Conservation (phyloP, 2,888 invertebrate genomes). For the Mimas tiliae region DNA sequence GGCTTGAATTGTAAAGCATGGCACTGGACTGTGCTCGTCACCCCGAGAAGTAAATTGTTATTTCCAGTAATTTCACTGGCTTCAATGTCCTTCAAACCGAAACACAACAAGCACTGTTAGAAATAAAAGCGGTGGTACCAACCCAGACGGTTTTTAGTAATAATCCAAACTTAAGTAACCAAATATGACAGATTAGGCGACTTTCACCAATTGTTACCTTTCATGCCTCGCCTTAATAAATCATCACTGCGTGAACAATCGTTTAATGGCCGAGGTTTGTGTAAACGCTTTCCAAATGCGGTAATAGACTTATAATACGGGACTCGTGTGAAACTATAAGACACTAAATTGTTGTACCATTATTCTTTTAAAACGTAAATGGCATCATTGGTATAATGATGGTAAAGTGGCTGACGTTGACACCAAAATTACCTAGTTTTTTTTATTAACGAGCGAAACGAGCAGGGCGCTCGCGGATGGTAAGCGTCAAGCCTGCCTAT, state of each 20-base stretch:
- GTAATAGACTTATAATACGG: slow-evolving; percentile 60
- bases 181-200: background rate
- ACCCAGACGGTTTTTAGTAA: too few species aligned
- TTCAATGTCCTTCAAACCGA: too few species aligned
- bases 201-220: background rate
- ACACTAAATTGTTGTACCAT: background rate
- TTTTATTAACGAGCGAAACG: too few species aligned
- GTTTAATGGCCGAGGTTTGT: slow-evolving; percentile 51
- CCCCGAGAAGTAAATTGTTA: too few species aligned
- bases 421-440: too few species aligned
- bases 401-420: background rate
- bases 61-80: too few species aligned
- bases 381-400: background rate
- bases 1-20: too few species aligned
- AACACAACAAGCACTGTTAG: too few species aligned
- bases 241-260: slow-evolving; percentile 35
- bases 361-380: background rate
- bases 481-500: too few species aligned
- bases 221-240: slow-evolving; percentile 18
- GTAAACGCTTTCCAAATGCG: slow-evolving; percentile 63
- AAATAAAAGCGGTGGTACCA: too few species aligned
- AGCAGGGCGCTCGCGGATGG: too few species aligned
- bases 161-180: background rate
- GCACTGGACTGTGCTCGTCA: too few species aligned
- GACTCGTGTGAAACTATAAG: slow-evolving; percentile 41